Percentiles rank a stretch among this genome's conserved stretches.
Conservation (phyloP, 2,113 vertebrate species). For the Hyaena hyaena region DNA sequence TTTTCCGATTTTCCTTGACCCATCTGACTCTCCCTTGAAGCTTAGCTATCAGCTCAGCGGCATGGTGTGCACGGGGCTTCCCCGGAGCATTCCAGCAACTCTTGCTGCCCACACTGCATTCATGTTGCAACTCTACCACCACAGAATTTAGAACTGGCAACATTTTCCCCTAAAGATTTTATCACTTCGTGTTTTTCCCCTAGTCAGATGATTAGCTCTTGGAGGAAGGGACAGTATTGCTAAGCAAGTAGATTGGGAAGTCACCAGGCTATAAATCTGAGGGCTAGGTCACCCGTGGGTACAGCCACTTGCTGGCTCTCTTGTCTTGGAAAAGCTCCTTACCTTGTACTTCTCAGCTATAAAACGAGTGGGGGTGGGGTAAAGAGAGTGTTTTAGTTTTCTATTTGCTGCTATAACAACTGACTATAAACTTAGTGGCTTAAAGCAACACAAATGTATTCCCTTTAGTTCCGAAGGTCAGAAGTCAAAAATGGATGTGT, state of each 20-base stretch:
- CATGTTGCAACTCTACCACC: not conserved
- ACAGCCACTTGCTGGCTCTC: not conserved
- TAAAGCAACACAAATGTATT: not conserved
- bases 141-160: not conserved
- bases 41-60: not conserved
- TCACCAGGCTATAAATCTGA: not conserved
- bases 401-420: constrained; percentile 16
- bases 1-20: not conserved
- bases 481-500: not conserved
- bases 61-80: not conserved
- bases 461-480: not conserved
- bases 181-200: not conserved
- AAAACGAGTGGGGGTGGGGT: not conserved
- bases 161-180: not conserved
- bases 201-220: not conserved
- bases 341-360: constrained; percentile 25
- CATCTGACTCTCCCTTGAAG: not conserved
- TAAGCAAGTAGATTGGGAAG: not conserved
- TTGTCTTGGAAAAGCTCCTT: constrained; percentile 26
- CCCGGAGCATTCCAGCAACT: not conserved
- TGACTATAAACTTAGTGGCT: not conserved
- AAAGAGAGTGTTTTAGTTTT: not conserved
- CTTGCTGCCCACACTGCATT: not conserved
- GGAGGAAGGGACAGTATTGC: not conserved
- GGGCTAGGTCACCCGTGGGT: not conserved